Base-by-base conservation (phyloP, 2,888 invertebrate genomes). In the Cremastobaeus sp. region DNA sequence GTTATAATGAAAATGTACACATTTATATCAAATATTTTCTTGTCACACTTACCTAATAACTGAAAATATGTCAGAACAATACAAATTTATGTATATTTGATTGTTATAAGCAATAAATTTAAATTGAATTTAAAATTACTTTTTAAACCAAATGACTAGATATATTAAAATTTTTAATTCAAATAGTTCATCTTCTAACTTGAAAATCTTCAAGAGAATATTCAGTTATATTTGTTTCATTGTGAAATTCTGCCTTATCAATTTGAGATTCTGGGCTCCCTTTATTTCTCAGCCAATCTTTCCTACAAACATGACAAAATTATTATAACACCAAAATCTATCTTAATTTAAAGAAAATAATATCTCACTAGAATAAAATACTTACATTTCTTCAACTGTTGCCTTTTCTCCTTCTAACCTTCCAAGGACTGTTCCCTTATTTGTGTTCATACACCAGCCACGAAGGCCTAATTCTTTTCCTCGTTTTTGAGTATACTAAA, bases 201-300 rank as follows among this genome's bases (percentile, higher is more conserved):
- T 84, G 81, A 79, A 93, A 93, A 59, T 88, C 84, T 0, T 88
- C 76, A 75, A 89, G 90, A 0, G 89, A 87, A 60, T 85, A 91
- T 1, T 89, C 84, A 0, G 85, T 45, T n/a, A 94, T 89, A 69
- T 90, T 89, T 73, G 89, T 90, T 69, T 91, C 90, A 81, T 93
- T 92, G 12, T 89, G 89, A 85, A 95, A 95, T 73, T 92, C 91
- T 0, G 91, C 91, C 84, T 91, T 93, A 5, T 94, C 93, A 77
- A 95, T 94, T 76, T 89, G 89, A 41, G 94, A 94, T 76, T 90
- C 89, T 0, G 95, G 95, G 84, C 95, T 95, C 35, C 95, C 95
- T 3, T 89, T 92, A 21, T 89, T 89, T 79, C 90, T 89, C 52
- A 95, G 86, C 92, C 92, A 92, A 5, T 85, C 77, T 83, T 91